Conservation (phyloP, 2,888 invertebrate species). For the Gastrophysa polygoni region DNA sequence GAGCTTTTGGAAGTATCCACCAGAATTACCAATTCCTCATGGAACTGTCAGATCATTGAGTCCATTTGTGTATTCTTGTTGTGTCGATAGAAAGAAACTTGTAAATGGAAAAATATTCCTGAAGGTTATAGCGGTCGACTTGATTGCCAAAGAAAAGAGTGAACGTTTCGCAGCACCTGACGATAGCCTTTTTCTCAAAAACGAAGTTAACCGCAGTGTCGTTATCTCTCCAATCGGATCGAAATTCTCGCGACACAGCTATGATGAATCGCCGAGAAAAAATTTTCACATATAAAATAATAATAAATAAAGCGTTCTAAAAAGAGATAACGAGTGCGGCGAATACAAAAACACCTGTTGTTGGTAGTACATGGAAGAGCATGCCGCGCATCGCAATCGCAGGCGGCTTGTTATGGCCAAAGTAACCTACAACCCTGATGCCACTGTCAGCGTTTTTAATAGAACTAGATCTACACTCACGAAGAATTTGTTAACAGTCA, state of each 20-base stretch:
- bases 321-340: conserved; percentile 48
- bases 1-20: too few species aligned
- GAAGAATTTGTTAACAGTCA: conserved; percentile 49
- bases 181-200: neutral
- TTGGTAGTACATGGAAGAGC: conserved; percentile 47
- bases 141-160: neutral
- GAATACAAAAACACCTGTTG: conserved; percentile 50
- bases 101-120: neutral
- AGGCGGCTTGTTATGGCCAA: conserved; percentile 48
- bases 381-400: conserved; percentile 49
- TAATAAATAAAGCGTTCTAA: conserved; percentile 47
- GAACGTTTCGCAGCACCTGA: neutral
- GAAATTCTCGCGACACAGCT: conserved; percentile 17
- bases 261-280: conserved; percentile 45
- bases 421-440: conserved; percentile 44
- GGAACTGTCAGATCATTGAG: too few species aligned
- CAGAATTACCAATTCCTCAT: too few species aligned
- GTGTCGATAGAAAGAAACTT: neutral
- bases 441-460: conserved; percentile 37
- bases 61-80: too few species aligned
- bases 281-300: conserved; percentile 48
- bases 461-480: conserved; percentile 51
- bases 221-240: conserved; percentile 10
- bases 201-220: neutral
- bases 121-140: neutral